Base-by-base conservation (phyloP, 2,888 invertebrate genomes). In the Aleiodes leptofemur region DNA sequence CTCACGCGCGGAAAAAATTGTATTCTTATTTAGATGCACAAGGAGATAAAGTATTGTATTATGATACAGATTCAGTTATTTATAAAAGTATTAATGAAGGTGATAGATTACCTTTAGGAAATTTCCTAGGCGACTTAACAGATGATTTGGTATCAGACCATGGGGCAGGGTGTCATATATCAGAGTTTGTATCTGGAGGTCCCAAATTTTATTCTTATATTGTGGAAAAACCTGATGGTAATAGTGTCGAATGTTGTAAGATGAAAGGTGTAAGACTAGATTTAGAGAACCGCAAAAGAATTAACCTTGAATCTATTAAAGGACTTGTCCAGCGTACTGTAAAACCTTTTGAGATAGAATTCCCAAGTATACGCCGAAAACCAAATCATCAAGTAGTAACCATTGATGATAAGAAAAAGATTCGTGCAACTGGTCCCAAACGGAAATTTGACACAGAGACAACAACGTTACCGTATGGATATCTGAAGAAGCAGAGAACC, bases 61-160 rank as follows among this genome's bases (percentile, higher is more conserved):
- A 71, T 16, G 78, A 78, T 23, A 78, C 76, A 0, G 72, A n/a
- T 23, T 76, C 72, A 0, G 23, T 71, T 4, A 72, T 78, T 9
- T 74, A 48, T 69, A 53, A 57, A 0, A 68, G 11, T 38, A 7
- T 4, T n/a, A 4, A 4, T 55, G 14, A 71, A 71, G 71, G 0
- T 53, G 38, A 69, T 55, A 69, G 16, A 14, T 16, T 31, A 34
- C 29, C 14, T 7, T 34, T n/a, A 38, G 69, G 23, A 0, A 55
- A 2, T 55, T 66, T 64, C n/a, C 43, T 76, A 0, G 76, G 79
- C 0, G 74, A 77, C 29, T 50, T 74, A 48, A 79, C 78, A 0
- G 69, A 74, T 56, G 77, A 79, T 16, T 4, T 79, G 13, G 31
- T 59, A n/a, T n/a, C n/a, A 29, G 16, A 9, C 0, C 31, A 57